phyloP scores from a whole-genome alignment of 2,888 invertebrate species.

The Cerastis leucographa region DNA sequence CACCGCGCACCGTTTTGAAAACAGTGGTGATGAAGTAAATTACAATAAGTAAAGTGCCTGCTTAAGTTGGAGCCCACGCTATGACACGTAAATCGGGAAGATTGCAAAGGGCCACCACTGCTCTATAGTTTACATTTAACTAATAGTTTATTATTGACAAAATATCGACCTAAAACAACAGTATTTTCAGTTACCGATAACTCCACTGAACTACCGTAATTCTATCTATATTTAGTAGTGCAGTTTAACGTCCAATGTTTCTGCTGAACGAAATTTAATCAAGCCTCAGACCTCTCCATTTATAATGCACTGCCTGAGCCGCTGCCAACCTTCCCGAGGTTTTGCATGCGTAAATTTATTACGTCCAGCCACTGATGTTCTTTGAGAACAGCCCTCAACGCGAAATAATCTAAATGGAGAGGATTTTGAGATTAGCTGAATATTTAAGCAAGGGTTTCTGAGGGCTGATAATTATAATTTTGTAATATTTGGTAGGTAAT shows the following conservation, averaged over 20 bases:
- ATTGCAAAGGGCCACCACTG: not conserved
- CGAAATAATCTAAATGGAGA: conserved; percentile 20
- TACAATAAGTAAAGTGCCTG: not conserved
- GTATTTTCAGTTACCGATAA: not conserved
- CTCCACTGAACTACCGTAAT: too few relatives aligned
- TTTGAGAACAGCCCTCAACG: conserved; percentile 12
- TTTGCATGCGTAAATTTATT: conserved; percentile 41
- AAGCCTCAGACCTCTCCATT: conserved; percentile 28
- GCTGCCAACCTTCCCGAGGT: conserved; percentile 16
- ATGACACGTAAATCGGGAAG: not conserved
- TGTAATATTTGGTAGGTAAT: conserved; percentile 6
- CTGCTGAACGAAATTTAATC: conserved; percentile 34
- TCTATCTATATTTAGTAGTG: not conserved
- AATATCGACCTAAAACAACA: not conserved
- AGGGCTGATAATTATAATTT: conserved; percentile 21
- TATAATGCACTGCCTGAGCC: conserved; percentile 37
- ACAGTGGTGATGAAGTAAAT: not conserved
- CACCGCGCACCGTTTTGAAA: not conserved
- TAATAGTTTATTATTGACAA: not conserved
- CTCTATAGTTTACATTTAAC: not conserved
- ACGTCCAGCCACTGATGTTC: conserved; percentile 21
- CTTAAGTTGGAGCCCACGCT: not conserved
- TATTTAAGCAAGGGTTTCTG: conserved; percentile 30
- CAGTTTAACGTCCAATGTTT: not conserved
- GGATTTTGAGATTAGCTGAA: conserved; percentile 41